Evolutionary conservation across 2,888 invertebrate genomes (phyloP), one percentile per base, ranked within the genome.

Genomic region (Ctenicera cuprea): DNA sequence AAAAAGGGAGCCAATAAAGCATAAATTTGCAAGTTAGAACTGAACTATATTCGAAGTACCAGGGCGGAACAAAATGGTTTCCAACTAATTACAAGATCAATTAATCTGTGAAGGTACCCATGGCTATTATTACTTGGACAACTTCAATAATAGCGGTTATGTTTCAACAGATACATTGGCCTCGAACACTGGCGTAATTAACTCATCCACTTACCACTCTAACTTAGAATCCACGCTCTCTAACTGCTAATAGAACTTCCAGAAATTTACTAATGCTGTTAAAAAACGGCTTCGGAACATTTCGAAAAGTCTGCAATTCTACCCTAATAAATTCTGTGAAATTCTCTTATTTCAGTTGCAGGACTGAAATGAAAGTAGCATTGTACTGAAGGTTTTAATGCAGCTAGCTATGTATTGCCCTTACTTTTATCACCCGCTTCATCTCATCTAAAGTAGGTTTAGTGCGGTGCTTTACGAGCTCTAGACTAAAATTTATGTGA

Each of bases 71-170:
- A 59, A 43, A 68, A 73, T 45, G 63, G 64, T 65, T 61, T 71
- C 64, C 50, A 69, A 69, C 75, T 77, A 78, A 78, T 78, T 78
- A 76, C 76, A 48, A 74, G 77, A 76, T 78, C 75, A 78, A 78
- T 78, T 78, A 77, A 74, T 71, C 68, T 69, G 33, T 61, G 61
- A 71, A 74, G 66, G 70, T 74, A 74, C 70, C 69, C 45, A 43
- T 74, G 38, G 45, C 66, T 54, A 70, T 70, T 71, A 70, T 71
- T 70, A 61, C 68, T 72, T 61, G 72, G 66, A 68, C 50, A 68
- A 73, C 63, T 73, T 63, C 30, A 68, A 54, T 45, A 63, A 71
- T 70, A 59, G 65, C 72, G 52, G 65, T 71, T 71, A 71, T 57
- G 52, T 70, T 70, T 62, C 70, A 70, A 62, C 61, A 61, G 62